Evolutionary conservation across 2,113 vertebrate species (phyloP), one percentile per base, ranked within the genome.

Genomic region (Mohoua ochrocephala): DNA sequence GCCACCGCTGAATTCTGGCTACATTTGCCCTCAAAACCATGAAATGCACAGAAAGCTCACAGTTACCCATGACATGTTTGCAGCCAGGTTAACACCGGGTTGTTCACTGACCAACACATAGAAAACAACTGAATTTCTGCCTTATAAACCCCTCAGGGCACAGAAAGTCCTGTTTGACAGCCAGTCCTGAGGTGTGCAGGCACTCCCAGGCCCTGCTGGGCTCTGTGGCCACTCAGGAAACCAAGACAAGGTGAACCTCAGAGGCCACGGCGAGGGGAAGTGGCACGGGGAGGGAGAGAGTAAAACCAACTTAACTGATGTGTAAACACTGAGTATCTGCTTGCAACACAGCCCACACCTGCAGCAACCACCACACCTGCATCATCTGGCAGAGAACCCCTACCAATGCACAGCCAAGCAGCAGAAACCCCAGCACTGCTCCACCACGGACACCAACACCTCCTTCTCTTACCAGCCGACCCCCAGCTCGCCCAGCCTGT

Each of bases 11-110:
- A 47, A 20, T 20, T 26, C 41, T 15, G 30, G 23, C 67, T 33
- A 6, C 18, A 7, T 9, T 24, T 44, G 47, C 50, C 33, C 52
- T 17, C 45, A 12, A 6, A 27, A 41, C 16, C 4, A 10, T 20
- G 7, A 26, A 47, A 13, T 0, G 11, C 20, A 39, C 4, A 8
- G 44, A 26, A 44, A 49, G 61, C 23, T 68, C 47, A 7, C 4
- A 2, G 1, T 7, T 8, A 13, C 1, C 18, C 1, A 0, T 1
- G 33, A 2, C 33, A 2, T 0, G 18, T 17, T 1, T 13, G 35
- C 5, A 57, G 73, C 0, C 4, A 5, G 26, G 60, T 16, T 47
- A 35, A 28, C 68, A 57, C 84, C 17, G 68, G 20, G 11, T 0
- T 4, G 21, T 8, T 59, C 54, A 10, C 28, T 10, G 7, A 7